Evolutionary conservation across 2,797 vertebrate genomes (phyloP).

Genomic region (Amniataba percoides): DNA sequence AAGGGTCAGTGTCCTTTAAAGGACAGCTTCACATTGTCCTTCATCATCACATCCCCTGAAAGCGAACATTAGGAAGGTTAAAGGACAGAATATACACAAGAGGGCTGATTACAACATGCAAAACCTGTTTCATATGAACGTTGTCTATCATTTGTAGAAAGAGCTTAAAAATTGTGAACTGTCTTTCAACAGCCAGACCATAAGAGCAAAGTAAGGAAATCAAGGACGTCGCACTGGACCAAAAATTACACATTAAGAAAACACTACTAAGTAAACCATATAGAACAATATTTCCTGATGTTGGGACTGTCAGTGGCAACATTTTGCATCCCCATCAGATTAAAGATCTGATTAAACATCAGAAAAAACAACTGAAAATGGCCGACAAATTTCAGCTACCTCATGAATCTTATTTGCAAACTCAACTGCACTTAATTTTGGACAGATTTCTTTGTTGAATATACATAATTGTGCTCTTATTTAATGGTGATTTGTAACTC

Average conservation of each 20-base stretch:
- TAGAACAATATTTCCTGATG: not conserved
- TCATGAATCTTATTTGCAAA: not conserved
- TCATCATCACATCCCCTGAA: not conserved
- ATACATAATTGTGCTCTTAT: too few relatives aligned
- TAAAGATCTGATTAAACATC: not conserved
- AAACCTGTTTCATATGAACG: not conserved
- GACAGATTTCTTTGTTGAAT: too few relatives aligned
- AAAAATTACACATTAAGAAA: not conserved
- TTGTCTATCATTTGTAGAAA: not conserved
- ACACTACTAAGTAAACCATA: not conserved
- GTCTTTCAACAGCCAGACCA: not conserved
- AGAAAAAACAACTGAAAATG: slow-evolving; percentile 3
- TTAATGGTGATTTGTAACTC: not conserved
- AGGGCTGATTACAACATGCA: not conserved
- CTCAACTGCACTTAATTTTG: not conserved
- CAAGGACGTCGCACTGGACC: not conserved
- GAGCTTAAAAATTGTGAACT: not conserved
- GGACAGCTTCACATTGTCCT: not conserved
- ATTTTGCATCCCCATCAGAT: slow-evolving; percentile 1
- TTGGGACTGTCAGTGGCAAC: too few relatives aligned
- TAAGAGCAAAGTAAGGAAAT: slow-evolving; percentile 8
- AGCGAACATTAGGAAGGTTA: not conserved
- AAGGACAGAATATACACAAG: not conserved
- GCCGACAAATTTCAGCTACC: not conserved
- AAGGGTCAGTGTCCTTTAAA: not conserved